Evolutionary conservation across 2,888 invertebrate genomes (phyloP).

Genomic region (Cephonodes hylas): DNA sequence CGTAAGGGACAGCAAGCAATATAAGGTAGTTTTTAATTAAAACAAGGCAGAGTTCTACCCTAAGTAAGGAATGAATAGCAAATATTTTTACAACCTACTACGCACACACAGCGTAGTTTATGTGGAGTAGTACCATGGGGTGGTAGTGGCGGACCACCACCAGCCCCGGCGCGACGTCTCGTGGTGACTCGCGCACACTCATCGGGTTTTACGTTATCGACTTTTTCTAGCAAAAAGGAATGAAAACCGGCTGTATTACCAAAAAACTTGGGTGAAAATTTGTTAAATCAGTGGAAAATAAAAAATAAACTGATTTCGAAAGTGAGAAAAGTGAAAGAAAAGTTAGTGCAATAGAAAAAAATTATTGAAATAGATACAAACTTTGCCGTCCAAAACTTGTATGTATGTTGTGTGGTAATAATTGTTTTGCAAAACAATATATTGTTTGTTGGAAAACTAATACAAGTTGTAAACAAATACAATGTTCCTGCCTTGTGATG

Average conservation of each 20-base stretch:
- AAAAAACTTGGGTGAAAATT: neutral
- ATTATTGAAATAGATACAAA: no score
- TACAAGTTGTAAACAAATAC: conserved; percentile 10
- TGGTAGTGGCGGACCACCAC: conserved; percentile 70
- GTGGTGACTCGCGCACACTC: conserved; percentile 18
- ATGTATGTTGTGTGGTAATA: no score
- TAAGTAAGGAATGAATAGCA: neutral
- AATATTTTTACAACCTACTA: neutral
- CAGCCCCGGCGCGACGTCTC: conserved; percentile 60
- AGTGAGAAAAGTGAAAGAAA: no score
- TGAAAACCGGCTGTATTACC: neutral
- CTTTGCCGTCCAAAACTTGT: no score
- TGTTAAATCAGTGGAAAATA: no score
- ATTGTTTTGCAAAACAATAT: conserved; percentile 5
- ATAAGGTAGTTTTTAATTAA: no score
- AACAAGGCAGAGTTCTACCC: neutral
- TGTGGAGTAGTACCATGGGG: conserved; percentile 29
- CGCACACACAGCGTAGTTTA: neutral
- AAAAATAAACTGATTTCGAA: no score
- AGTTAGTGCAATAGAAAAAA: no score
- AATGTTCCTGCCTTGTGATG: conserved; percentile 27
- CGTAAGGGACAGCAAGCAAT: no score
- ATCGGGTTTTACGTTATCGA: neutral
- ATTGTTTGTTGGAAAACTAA: neutral
- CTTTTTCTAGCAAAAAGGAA: neutral